These are phyloP conservation scores for Zoanthus solanderi DNA, from an alignment of 92 coral and sea anemone genomes.

Conservation along the genomic window DNA sequence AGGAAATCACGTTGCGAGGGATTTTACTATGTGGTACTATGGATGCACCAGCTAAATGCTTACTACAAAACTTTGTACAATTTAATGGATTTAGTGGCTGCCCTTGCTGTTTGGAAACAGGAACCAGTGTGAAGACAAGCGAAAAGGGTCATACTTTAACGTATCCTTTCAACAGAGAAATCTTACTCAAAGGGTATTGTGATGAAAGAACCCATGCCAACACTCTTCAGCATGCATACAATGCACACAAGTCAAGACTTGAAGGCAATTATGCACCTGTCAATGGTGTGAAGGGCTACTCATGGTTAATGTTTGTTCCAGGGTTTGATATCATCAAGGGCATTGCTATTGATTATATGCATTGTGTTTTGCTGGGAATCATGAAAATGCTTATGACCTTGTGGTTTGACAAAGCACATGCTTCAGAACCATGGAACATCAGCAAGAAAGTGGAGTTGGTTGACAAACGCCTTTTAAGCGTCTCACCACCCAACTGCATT, in stretches of 20 bases:
- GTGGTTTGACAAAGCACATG: conserved; percentile 73
- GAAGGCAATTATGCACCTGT: conserved; percentile 59
- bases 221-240: conserved; percentile 63
- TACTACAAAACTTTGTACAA: conserved; percentile 67
- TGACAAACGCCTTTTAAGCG: conserved; percentile 57
- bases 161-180: conserved; percentile 64
- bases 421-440: conserved; percentile 60
- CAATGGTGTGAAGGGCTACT: conserved; percentile 69
- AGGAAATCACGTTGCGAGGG: conserved; percentile 35
- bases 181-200: conserved; percentile 56
- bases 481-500: conserved; percentile 74
- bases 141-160: conserved; percentile 57
- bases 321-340: conserved; percentile 74
- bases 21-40: conserved; percentile 60
- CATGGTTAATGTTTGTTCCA: conserved; percentile 39
- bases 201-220: conserved; percentile 56
- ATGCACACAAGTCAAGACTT: conserved; percentile 59
- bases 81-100: conserved; percentile 76
- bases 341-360: not conserved
- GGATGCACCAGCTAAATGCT: conserved; percentile 79
- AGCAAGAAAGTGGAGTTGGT: conserved; percentile 57
- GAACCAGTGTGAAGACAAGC: conserved; percentile 61
- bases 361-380: conserved; percentile 68
- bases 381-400: conserved; percentile 66
- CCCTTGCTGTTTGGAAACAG: conserved; percentile 65